Evolutionary conservation across 2,888 invertebrate species (phyloP).

Genomic region (Oligia fasciuncula): DNA sequence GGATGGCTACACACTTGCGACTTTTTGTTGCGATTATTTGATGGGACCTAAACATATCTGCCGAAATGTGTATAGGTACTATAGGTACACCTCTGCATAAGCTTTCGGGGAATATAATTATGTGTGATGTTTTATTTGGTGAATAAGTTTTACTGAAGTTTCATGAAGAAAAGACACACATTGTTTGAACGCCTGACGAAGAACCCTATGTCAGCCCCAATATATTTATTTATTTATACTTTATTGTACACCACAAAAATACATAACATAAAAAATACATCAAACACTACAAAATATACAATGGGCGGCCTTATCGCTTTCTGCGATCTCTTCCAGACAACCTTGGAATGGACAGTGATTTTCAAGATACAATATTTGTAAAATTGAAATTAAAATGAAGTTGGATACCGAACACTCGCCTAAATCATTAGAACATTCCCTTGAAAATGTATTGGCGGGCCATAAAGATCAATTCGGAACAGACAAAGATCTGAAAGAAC

Average conservation of each 20-base stretch:
- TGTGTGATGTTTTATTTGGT: neutral
- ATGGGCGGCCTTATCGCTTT: too few relatives aligned
- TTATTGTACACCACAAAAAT: too few relatives aligned
- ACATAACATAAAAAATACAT: too few relatives aligned
- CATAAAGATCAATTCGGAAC: neutral
- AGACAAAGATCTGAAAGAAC: neutral
- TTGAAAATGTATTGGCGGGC: too few relatives aligned
- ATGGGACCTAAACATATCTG: neutral
- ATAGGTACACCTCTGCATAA: neutral
- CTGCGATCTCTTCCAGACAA: too few relatives aligned
- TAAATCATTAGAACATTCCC: neutral
- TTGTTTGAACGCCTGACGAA: neutral
- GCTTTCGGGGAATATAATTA: neutral
- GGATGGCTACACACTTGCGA: slow-evolving; percentile 50
- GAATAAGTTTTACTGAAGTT: too few relatives aligned
- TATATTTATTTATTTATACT: too few relatives aligned
- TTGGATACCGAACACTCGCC: neutral
- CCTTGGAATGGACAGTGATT: too few relatives aligned
- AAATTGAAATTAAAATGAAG: neutral
- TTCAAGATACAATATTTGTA: neutral
- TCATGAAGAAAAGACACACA: neutral
- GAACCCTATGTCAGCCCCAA: too few relatives aligned
- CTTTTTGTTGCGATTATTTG: slow-evolving; percentile 9
- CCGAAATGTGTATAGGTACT: neutral
- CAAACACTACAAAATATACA: too few relatives aligned